Base-by-base conservation (phyloP, 2,888 invertebrate species). In the Pherbina coryleti region DNA sequence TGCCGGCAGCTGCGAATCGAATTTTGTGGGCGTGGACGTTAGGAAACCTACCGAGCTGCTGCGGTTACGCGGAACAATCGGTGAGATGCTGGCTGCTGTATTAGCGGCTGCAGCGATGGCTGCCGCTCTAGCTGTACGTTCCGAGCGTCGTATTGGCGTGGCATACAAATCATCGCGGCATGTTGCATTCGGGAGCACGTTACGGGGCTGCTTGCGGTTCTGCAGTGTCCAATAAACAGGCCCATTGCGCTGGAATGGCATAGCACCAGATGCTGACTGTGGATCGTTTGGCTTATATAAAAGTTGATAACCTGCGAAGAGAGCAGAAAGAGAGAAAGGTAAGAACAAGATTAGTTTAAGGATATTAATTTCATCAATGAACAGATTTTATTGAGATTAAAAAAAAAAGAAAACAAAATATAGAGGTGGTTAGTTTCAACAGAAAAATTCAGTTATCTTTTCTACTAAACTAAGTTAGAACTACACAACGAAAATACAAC, bases 21-120 rank as follows among this genome's bases (percentile, higher is more conserved):
- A 64, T 34, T 85, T 85, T 1, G 93, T 92, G 11, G 94, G 94
- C 22, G 94, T 94, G 14, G 94, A 94, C 34, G 94, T 93, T 86
- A 93, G 92, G 83, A 94, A 94, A 34, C 92, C 89, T 93, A 31
- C 92, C 11, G 75, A 75, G 25, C 66, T 89, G 17, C 91, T 91
- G 9, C 91, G 88, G 82, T 91, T 91, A 79, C 93, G 89, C 5
- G 93, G 93, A 88, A 93, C 93, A 81, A 94, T 93, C 8, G 94
- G 94, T 62, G 94, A 94, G 86, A 94, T 92, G 87, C 90, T 82
- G 82, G 53, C 51, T 2, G 53, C 74, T 14, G 31, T 80, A 73
- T 69, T 81, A 69, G 81, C 71, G 9, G 82, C 77, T 8, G 80
- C 81, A 55, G 85, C 72, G 57, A 81, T 70, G 66, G 82, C 79